Base-by-base conservation (phyloP, 2,113 vertebrate species). In the Riparia riparia region DNA sequence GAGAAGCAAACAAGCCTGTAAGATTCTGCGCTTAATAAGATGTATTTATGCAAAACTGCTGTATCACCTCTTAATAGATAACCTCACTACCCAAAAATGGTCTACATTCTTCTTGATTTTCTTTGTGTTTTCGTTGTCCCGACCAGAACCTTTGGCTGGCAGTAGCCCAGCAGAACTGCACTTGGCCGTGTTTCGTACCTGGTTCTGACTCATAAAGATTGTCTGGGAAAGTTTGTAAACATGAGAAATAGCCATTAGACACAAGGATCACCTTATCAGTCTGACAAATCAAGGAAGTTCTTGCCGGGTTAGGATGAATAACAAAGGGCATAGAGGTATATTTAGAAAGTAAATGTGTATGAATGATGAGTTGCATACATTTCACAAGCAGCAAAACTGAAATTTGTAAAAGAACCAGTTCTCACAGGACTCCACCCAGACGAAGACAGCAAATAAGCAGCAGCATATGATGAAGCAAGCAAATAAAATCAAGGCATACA, bases 351-450 rank as follows among this genome's bases (percentile, higher is more conserved):
- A 91, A 88, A 90, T 72, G 47, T 21, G 5, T 86, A 31, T 53
- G n/a, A 51, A 56, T 89, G 82, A 68, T 72, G 90, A 91, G 81
- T 64, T 76, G 63, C 37, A 31, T 25, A 10, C n/a, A 88, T 58
- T 95, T 88, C 81, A 83, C 42, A 95, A 79, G 86, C 80, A 79
- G 76, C 56, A 94, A 49, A 79, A 61, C 54, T 21, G 51, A 93
- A 94, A 60, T 45, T 73, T 32, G 68, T 90, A 69, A 93, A 93
- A 80, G 78, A 97, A 86, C 73, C 87, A 78, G 94, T 93, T 97
- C 86, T 86, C 32, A n/a, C 14, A 51, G 54, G 83, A 31, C 89
- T 82, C 95, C 92, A 74, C 93, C 90, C 88, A 54, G 58, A 16
- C 5, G 19, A 66, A 65, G 54, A 13, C 31, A 91, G 53, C 68